Evolutionary conservation across 2,113 vertebrate species (phyloP).

Genomic region (Tachuris rubrigastra): DNA sequence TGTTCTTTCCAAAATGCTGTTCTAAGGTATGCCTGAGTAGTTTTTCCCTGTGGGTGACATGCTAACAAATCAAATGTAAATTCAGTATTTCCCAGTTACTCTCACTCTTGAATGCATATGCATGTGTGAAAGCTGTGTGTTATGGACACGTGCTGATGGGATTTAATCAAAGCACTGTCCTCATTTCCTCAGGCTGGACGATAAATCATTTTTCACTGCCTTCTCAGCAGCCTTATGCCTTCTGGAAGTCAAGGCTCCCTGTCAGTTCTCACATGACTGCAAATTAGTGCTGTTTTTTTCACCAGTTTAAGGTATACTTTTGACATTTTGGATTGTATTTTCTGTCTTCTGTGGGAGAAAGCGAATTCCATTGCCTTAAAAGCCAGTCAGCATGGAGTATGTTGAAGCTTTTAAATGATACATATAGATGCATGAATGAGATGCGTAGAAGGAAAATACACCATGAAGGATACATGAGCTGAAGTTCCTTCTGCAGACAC

Average conservation of each 20-base stretch:
- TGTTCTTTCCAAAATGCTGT: not conserved
- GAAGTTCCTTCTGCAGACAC: not conserved
- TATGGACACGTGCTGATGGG: accelerated
- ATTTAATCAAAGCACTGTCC: not conserved
- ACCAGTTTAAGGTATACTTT: not conserved
- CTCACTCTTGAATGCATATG: not conserved
- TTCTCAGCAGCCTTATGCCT: not conserved
- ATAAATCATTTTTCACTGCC: not conserved
- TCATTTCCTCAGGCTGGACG: not conserved
- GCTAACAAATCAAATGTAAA: not conserved
- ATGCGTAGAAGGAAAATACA: not conserved
- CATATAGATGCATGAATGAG: not conserved
- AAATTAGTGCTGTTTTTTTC: not conserved
- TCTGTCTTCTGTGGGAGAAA: not conserved
- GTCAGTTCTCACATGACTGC: not conserved
- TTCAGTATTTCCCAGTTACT: not conserved
- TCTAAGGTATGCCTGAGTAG: not conserved
- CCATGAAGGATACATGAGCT: not conserved
- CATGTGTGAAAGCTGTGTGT: not conserved
- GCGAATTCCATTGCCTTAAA: not conserved
- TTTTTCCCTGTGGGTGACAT: not conserved
- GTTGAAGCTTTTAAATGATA: not conserved
- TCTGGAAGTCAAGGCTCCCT: not conserved
- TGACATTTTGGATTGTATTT: not conserved
- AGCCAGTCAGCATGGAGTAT: not conserved